A percentile compares a stretch with the other conserved stretches of the same genome.
Conservation (phyloP, 2,797 vertebrate species). For the Pseudotriccus pelzelni region DNA sequence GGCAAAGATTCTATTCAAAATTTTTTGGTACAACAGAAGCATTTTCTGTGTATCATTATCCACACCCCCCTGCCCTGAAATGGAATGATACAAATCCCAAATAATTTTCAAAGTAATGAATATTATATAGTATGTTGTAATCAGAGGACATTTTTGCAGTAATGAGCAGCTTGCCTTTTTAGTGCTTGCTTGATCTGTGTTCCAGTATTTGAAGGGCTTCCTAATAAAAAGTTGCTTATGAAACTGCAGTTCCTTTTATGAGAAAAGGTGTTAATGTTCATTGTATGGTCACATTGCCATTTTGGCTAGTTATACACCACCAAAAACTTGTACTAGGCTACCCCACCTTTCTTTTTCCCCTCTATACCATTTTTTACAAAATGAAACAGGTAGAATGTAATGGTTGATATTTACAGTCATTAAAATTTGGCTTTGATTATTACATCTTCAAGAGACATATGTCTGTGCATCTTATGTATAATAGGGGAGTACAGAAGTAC, state of each 20-base stretch:
- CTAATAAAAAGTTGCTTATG: not conserved
- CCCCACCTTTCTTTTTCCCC: accelerated
- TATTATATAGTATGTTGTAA: accelerated
- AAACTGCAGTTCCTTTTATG: not conserved
- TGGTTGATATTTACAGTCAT: not conserved
- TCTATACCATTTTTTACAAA: not conserved
- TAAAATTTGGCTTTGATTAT: not conserved
- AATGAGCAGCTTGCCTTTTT: not conserved
- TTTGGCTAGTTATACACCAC: not conserved
- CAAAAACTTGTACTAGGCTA: not conserved
- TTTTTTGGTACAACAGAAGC: not conserved
- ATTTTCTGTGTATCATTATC: not conserved
- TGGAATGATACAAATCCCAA: not conserved
- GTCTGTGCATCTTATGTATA: not conserved
- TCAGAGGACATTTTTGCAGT: not conserved
- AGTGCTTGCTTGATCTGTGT: not conserved
- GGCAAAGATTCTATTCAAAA: not conserved
- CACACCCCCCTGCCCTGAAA: not conserved
- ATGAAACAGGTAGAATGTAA: not conserved
- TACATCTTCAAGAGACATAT: not conserved
- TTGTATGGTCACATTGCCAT: not conserved
- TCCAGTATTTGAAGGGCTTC: not conserved
- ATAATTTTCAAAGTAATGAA: not conserved
- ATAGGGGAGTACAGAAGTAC: not conserved
- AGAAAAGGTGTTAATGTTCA: not conserved